Base-by-base conservation (phyloP, 2,888 invertebrate genomes). In the Eilema griseolum region DNA sequence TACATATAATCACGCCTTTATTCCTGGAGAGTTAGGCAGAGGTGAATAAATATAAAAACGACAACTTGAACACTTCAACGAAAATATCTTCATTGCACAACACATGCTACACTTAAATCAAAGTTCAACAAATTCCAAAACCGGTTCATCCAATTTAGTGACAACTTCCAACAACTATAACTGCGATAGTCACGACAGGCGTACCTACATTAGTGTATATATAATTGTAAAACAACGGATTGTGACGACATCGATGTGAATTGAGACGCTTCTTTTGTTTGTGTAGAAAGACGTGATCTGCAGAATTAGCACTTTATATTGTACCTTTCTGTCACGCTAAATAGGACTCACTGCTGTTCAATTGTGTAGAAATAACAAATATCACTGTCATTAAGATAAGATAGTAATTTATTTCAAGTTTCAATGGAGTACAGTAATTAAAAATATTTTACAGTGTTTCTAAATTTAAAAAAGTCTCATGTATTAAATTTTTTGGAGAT, bases 161-260 rank as follows among this genome's bases (percentile, higher is more conserved):
- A 67, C 60, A 61, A 67, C 24, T 65, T 65, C 28, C 65, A 65
- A 60, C 60, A 28, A 33, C 33, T 65, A 33, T 24, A 61, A 37
- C 41, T 61, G 31, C 59, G 61, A 71, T 46, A 61, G 79, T 81
- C 79, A 79, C 79, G 80, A 79, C 56, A 73, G 5, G 14, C 24
- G 23, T 61, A 69, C n/a, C n/a, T n/a, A n/a, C 62, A 76, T 82
- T 79, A 82, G 69, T 63, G 41, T 8, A 14, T 16, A 52, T 72
- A 66, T 76, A 71, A 68, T 68, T 68, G 61, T 71, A 65, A 68
- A 74, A 81, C 70, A 66, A 69, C 23, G 4, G 67, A 28, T 12
- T 61, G 46, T 61, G 61, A 61, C 67, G 33, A 61, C 61, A 62
- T 61, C 5, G 11, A 56, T 37, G 52, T 33, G 61, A 67, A 61